Base-by-base conservation (phyloP, 2,888 invertebrate species). In the Synergus umbraculus region DNA sequence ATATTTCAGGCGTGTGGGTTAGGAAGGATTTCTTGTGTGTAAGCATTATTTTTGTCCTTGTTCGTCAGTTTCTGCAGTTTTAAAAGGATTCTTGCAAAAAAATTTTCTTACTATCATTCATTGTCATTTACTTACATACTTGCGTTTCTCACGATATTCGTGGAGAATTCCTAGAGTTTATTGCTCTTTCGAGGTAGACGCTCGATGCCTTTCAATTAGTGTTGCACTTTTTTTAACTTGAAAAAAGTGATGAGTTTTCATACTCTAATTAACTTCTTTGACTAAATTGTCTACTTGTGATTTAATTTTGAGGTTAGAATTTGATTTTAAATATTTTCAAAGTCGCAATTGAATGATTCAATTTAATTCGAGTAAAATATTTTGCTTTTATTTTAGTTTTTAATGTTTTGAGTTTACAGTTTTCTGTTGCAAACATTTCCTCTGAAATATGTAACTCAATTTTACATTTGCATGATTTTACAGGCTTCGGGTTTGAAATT, bases 41-140 rank as follows among this genome's bases (percentile, higher is more conserved):
- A 9, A 18, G 43, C 18, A 43, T 43, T 41, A 13, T 41, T 44
- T 43, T 66, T 41, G n/a, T 0, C 66, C 18, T 66, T 41, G 13
- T 65, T 44, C 58, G 58, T 18, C 58, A 58, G 18, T 22, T 60
- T 4, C 60, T 67, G 2, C 18, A 18, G n/a, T 10, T 44, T 3
- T 22, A 46, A 67, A 46, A 44, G 18, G 13, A 12, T 37, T 37
- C n/a, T 7, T 37, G 37, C 15, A 54, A 41, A 73, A 41, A 73
- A 29, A 49, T 73, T 41, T 73, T 73, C 29, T 73, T 49, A 67
- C 67, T 60, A 60, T 60, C 10, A 13, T 63, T 67, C 67, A 22
- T 67, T 67, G 67, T 67, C 49, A 37, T 73, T 73, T 73, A 73
- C 73, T 73, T 54, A 37, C 73, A 37, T n/a, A 73, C 73, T 73